Evolutionary conservation across 1,140 invertebrate genomes (phyloP).

Genomic region (Leguminivora glycinivorella): DNA sequence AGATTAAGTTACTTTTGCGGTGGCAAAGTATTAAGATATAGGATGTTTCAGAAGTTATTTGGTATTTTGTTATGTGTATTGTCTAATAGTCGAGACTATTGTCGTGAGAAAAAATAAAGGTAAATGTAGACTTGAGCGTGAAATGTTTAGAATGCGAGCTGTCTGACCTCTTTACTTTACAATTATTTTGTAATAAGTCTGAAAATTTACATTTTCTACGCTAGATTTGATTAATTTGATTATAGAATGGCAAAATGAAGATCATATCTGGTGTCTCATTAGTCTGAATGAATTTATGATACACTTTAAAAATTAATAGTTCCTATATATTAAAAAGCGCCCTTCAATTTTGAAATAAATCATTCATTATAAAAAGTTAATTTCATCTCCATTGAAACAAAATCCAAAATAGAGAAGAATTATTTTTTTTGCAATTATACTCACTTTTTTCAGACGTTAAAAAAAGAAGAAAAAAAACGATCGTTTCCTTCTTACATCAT

Average conservation of each 20-base stretch:
- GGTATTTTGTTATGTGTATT: not conserved
- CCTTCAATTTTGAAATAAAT: no score
- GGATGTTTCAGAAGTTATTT: not conserved
- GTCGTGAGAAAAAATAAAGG: slow-evolving; percentile 1
- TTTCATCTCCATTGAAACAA: no score
- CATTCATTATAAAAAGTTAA: no score
- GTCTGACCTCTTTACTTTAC: not conserved
- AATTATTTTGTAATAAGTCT: not conserved
- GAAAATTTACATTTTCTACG: not conserved
- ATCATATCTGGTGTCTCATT: no score
- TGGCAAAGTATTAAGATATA: not conserved
- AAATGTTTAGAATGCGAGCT: not conserved
- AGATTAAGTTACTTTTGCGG: not conserved
- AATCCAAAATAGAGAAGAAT: no score
- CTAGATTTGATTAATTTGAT: not conserved
- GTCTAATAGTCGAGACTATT: slow-evolving; percentile 8
- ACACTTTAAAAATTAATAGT: no score
- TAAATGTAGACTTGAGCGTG: not conserved
- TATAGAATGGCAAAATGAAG: not conserved
- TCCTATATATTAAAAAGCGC: no score
- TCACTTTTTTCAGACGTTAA: not conserved
- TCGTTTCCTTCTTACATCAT: not conserved
- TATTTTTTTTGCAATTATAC: no score
- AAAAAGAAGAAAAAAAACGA: not conserved
- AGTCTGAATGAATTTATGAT: no score